Conservation (phyloP, 2,797 vertebrate species). For the Crypturellus tataupa region DNA sequence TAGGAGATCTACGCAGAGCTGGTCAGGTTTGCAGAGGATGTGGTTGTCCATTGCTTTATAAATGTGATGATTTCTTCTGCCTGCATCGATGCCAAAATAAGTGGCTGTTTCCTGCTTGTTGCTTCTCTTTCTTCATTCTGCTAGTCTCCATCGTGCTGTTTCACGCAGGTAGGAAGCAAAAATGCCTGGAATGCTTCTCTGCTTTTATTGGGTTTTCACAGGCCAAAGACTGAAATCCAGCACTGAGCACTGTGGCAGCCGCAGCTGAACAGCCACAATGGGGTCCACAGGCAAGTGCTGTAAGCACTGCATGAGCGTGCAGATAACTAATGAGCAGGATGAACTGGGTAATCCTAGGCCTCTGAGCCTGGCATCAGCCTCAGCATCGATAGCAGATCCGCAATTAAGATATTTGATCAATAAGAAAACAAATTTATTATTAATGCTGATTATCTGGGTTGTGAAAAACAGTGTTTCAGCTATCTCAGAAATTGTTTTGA, state of each 20-base stretch:
- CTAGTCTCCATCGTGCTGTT: neutral
- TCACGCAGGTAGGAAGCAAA: neutral
- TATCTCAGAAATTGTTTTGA: neutral
- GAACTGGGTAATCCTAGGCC: neutral
- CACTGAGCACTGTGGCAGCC: neutral
- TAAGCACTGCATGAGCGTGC: neutral
- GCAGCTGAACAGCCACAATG: rapidly evolving
- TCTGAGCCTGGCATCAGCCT: neutral
- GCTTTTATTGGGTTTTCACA: neutral
- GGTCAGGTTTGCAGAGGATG: neutral
- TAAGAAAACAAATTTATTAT: neutral
- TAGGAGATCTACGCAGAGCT: neutral
- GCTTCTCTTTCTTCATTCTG: neutral
- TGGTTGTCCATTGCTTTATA: neutral
- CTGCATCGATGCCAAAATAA: neutral
- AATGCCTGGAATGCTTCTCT: neutral
- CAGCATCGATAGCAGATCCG: neutral
- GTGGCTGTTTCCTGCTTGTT: neutral
- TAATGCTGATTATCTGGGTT: neutral
- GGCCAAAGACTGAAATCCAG: neutral
- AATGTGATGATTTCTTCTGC: neutral
- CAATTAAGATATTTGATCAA: neutral
- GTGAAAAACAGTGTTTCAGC: neutral
- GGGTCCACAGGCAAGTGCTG: neutral
- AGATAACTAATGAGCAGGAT: neutral